These are phyloP conservation scores for Terrapene triunguis DNA, from an alignment of 2,113 vertebrate genomes.

Conservation along the genomic window DNA sequence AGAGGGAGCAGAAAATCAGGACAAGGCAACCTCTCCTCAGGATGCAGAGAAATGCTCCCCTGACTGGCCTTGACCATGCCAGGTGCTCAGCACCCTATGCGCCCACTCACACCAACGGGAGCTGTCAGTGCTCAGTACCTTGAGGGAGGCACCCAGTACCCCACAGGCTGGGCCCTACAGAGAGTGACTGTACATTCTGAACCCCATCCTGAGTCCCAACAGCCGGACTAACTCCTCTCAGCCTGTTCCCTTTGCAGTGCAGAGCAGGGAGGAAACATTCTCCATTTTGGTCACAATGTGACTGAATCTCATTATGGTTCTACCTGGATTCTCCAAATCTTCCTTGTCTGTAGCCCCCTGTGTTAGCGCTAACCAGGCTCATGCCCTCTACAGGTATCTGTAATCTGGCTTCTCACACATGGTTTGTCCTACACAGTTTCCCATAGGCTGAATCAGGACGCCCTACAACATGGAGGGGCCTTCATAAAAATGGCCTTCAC, in stretches of 20 bases:
- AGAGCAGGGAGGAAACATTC: not conserved
- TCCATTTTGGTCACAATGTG: not conserved
- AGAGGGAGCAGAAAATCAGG: not conserved
- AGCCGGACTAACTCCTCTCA: not conserved
- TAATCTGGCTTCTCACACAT: not conserved
- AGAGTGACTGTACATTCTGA: not conserved
- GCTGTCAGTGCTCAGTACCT: not conserved
- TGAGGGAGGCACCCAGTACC: not conserved
- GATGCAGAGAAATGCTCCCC: not conserved
- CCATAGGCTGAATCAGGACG: not conserved
- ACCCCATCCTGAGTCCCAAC: not conserved
- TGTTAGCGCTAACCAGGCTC: not conserved
- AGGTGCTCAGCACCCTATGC: not conserved
- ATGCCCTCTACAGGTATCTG: not conserved
- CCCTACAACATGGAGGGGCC: not conserved
- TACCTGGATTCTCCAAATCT: not conserved
- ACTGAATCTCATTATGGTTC: not conserved
- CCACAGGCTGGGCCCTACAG: not conserved
- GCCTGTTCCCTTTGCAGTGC: not conserved
- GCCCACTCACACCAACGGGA: not conserved
- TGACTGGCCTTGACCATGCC: not conserved
- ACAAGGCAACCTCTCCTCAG: not conserved
- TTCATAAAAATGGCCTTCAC: not conserved
- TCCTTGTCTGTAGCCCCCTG: not conserved
- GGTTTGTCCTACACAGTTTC: not conserved